These are phyloP conservation scores for Medauroidea extradentata DNA, from an alignment of 1,140 invertebrate species.

Conservation along the genomic window DNA sequence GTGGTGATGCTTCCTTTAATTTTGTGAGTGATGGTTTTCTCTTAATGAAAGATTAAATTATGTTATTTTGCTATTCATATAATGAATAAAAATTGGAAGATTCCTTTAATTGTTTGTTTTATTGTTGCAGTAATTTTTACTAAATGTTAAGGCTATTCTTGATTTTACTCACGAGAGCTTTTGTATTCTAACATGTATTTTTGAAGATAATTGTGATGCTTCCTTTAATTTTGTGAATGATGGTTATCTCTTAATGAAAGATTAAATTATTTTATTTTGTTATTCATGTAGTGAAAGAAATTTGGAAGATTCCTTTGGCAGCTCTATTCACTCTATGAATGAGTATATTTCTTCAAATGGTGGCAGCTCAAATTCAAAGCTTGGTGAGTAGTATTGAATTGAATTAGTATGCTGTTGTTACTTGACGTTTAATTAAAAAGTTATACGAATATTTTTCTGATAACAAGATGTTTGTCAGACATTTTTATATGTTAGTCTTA, in stretches of 20 bases:
- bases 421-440: too few species aligned
- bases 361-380: background rate
- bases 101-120: conserved; percentile 44
- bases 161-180: too few species aligned
- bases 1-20: too few species aligned
- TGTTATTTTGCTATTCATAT: conserved; percentile 53
- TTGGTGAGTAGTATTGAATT: conserved; percentile 8
- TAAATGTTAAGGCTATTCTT: too few species aligned
- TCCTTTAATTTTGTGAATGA: background rate
- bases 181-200: too few species aligned
- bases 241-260: background rate
- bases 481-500: too few species aligned
- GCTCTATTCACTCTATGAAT: conserved; percentile 32
- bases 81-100: conserved; percentile 43
- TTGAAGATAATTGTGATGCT: background rate
- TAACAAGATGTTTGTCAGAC: too few species aligned
- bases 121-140: too few species aligned
- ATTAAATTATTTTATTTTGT: background rate
- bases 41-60: conserved; percentile 43
- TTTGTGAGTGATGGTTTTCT: too few species aligned
- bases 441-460: too few species aligned
- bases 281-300: conserved; percentile 30
- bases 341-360: conserved; percentile 18
- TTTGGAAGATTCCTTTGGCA: conserved; percentile 32
- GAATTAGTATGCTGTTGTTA: too few species aligned